Conservation (phyloP, 2,797 vertebrate species). For the Amniataba percoides region DNA sequence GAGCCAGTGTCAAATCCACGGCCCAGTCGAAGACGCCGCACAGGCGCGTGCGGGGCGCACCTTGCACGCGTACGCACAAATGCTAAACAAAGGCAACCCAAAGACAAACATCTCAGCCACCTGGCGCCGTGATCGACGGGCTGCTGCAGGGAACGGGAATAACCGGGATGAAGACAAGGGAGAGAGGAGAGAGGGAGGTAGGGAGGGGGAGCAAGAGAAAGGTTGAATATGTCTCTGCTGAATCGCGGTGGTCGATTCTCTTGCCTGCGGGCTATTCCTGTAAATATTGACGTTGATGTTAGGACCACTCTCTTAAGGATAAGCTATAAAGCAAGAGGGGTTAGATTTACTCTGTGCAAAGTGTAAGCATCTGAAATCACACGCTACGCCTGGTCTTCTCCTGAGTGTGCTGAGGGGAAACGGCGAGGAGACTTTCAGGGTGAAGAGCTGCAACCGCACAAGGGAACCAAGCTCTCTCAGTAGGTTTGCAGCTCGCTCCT, state of each 20-base stretch:
- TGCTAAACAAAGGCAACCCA: constrained; percentile 60
- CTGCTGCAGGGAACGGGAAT: constrained; percentile 54
- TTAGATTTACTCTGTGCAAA: constrained; percentile 75
- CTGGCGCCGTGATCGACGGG: constrained; percentile 59
- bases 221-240: constrained; percentile 73
- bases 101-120: constrained; percentile 62
- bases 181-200: constrained; percentile 5
- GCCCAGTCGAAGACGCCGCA: constrained; percentile 42
- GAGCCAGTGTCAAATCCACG: constrained; percentile 69
- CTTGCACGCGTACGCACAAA: constrained; percentile 32
- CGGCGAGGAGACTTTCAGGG: constrained; percentile 66
- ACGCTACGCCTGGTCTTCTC: constrained; percentile 52
- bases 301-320: constrained; percentile 83
- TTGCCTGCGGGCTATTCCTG: constrained; percentile 82
- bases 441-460: constrained; percentile 63
- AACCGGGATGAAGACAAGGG: constrained; percentile 65
- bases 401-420: constrained; percentile 48
- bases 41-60: constrained; percentile 27
- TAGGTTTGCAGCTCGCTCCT: constrained; percentile 65
- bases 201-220: constrained; percentile 51
- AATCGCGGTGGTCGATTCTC: constrained; percentile 79
- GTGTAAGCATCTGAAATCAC: constrained; percentile 72
- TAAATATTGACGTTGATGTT: constrained; percentile 86
- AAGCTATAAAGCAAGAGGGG: constrained; percentile 74
- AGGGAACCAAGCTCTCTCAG: constrained; percentile 66